phyloP scores from a whole-genome alignment of 2,888 invertebrate species.

The Eumerus sabulonum region DNA sequence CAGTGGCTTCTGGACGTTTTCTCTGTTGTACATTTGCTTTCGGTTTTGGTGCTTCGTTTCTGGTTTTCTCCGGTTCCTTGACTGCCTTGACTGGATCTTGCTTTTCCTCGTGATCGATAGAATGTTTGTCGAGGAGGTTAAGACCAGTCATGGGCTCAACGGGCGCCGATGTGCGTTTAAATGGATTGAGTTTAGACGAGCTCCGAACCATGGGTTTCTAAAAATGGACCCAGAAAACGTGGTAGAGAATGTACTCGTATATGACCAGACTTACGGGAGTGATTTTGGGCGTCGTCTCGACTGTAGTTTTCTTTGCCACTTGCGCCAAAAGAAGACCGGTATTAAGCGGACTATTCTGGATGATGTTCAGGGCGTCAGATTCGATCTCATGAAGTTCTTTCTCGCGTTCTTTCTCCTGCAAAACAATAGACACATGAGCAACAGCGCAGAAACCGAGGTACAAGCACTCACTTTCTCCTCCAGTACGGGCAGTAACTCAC shows the following conservation, averaged over 20 bases:
- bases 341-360: constrained; percentile 71
- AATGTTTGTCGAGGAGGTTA: constrained; percentile 64
- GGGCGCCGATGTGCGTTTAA: constrained; percentile 80
- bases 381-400: constrained; percentile 73
- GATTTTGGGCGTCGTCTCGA: constrained; percentile 61
- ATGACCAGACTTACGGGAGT: constrained; percentile 69
- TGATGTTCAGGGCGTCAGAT: constrained; percentile 70
- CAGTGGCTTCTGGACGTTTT: constrained; percentile 16
- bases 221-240: neutral
- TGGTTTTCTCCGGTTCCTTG: constrained; percentile 72
- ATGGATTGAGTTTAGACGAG: constrained; percentile 79
- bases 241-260: neutral
- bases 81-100: constrained; percentile 15
- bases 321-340: constrained; percentile 62
- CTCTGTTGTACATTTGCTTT: constrained; percentile 29
- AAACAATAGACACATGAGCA: neutral
- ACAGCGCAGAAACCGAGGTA: neutral
- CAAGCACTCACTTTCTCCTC: constrained; percentile 73
- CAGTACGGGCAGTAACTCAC: constrained; percentile 80
- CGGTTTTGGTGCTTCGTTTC: constrained; percentile 69
- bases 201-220: constrained; percentile 76
- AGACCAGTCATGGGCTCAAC: constrained; percentile 67
- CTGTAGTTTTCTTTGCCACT: constrained; percentile 24
- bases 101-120: constrained; percentile 48
- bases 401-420: constrained; percentile 72